phyloP scores from a whole-genome alignment of 2,113 vertebrate genomes.

The Halichoerus grypus region DNA sequence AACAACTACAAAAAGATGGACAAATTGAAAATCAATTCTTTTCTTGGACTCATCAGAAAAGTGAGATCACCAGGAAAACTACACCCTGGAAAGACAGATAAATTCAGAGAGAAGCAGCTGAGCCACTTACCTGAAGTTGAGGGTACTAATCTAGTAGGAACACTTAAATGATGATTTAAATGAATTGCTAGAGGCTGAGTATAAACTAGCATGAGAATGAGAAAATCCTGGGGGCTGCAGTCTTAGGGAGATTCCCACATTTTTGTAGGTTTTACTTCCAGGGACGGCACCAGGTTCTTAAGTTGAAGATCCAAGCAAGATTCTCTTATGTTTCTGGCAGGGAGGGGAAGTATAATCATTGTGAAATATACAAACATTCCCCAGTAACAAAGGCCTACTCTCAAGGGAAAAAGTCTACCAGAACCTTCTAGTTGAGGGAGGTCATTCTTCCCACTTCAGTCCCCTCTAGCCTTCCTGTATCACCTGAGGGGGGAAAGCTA shows the following conservation, averaged over 20 bases:
- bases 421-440: neutral
- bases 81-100: neutral
- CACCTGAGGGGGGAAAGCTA: neutral
- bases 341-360: neutral
- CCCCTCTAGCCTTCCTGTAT: neutral
- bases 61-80: neutral
- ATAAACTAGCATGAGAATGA: neutral
- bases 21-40: conserved; percentile 12
- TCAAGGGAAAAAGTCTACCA: neutral
- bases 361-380: neutral
- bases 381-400: neutral
- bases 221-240: neutral
- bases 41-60: neutral
- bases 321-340: neutral
- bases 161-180: neutral
- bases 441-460: neutral
- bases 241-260: neutral
- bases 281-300: neutral
- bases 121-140: neutral
- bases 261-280: neutral
- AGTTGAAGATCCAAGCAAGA: neutral
- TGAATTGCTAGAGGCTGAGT: neutral
- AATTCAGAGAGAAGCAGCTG: neutral
- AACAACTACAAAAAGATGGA: neutral
- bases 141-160: neutral